These are phyloP conservation scores for Tetraodon nigroviridis DNA, from an alignment of 2,113 vertebrate genomes.

Conservation along the genomic window DNA sequence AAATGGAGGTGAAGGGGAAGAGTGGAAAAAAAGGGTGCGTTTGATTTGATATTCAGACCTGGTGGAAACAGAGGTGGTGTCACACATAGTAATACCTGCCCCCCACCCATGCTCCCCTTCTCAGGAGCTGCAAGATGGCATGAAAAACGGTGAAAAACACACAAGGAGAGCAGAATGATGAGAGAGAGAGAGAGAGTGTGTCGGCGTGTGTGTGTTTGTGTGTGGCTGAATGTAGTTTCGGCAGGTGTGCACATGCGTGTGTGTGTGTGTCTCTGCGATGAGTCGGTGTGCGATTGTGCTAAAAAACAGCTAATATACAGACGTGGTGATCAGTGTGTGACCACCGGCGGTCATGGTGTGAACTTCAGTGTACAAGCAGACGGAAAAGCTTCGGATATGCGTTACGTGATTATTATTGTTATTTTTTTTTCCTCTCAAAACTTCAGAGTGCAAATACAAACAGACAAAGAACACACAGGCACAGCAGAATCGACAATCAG, in stretches of 20 bases:
- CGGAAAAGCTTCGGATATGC: constrained; percentile 60
- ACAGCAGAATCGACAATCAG: constrained; percentile 68
- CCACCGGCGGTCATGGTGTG: constrained; percentile 12
- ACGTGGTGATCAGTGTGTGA: constrained; percentile 42
- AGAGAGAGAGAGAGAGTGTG: constrained; percentile 9
- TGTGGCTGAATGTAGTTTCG: neutral
- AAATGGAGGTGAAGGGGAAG: constrained; percentile 29
- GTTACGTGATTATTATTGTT: constrained; percentile 14
- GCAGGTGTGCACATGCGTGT: constrained; percentile 20
- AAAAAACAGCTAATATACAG: constrained; percentile 58
- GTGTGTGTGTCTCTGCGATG: neutral
- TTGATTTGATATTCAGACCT: constrained; percentile 68
- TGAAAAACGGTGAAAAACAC: constrained; percentile 39
- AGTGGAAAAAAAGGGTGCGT: constrained; percentile 61
- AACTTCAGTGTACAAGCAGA: constrained; percentile 45
- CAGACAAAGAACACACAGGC: constrained; percentile 66
- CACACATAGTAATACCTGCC: constrained; percentile 55
- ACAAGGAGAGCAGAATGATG: constrained; percentile 20
- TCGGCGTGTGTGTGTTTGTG: constrained; percentile 10
- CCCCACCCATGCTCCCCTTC: neutral
- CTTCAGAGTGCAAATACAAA: constrained; percentile 69
- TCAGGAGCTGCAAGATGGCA: constrained; percentile 33
- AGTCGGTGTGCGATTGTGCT: constrained; percentile 26
- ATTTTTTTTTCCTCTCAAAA: constrained; percentile 26
- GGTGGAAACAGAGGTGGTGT: constrained; percentile 57